These are phyloP conservation scores for Pseudochirops corinnae DNA, from an alignment of 2,797 vertebrate genomes.

Conservation along the genomic window DNA sequence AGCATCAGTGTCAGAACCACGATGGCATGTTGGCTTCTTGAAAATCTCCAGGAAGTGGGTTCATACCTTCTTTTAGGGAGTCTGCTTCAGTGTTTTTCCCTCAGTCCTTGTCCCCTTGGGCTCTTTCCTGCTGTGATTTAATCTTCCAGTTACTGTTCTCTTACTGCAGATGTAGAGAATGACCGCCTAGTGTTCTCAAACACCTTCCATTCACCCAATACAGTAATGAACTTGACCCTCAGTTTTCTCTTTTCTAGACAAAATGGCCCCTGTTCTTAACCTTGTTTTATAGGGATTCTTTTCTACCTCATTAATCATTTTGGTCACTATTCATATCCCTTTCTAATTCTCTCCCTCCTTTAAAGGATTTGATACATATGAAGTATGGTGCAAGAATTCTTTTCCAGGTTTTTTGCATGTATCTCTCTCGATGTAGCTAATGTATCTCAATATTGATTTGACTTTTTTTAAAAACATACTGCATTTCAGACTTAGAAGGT, in stretches of 20 bases:
- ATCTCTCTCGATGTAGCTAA: background rate
- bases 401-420: conserved; percentile 33
- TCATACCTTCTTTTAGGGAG: background rate
- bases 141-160: conserved; percentile 28
- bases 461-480: background rate
- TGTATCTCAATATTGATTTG: conserved; percentile 8
- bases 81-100: conserved; percentile 26
- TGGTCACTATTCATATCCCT: conserved; percentile 51
- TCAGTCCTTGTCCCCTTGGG: conserved; percentile 33
- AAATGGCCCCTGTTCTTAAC: conserved; percentile 41
- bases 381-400: conserved; percentile 40
- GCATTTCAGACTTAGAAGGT: conserved; percentile 52
- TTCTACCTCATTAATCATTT: conserved; percentile 49
- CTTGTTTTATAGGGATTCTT: conserved; percentile 44
- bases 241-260: conserved; percentile 26
- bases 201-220: conserved; percentile 47
- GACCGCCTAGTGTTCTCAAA: conserved; percentile 35
- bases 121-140: conserved; percentile 58
- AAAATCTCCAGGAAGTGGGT: conserved; percentile 14
- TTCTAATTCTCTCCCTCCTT: conserved; percentile 48
- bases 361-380: conserved; percentile 39
- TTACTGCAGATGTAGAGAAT: conserved; percentile 59
- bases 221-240: conserved; percentile 48
- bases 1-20: background rate
- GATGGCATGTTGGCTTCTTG: background rate